phyloP scores from a whole-genome alignment of 2,113 vertebrate species.

The Brachyhypopomus gauderio region DNA sequence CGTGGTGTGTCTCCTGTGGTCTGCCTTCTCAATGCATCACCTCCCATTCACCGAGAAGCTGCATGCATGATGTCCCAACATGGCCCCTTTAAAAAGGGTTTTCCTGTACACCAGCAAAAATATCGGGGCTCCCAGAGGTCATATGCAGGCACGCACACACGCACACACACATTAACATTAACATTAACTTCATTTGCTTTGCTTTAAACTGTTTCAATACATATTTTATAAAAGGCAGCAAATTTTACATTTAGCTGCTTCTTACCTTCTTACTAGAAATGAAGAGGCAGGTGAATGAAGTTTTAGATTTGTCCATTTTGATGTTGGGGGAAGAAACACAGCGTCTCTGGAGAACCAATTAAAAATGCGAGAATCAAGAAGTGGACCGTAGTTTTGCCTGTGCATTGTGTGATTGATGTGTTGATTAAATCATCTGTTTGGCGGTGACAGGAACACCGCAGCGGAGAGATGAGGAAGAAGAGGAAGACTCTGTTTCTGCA shows the following conservation, averaged over 20 bases:
- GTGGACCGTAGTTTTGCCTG: conserved; percentile 58
- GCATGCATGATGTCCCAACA: conserved; percentile 59
- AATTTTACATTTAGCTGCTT: not conserved
- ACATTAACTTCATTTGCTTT: not conserved
- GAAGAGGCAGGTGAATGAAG: conserved; percentile 11
- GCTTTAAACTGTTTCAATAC: not conserved
- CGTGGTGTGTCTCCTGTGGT: conserved; percentile 59
- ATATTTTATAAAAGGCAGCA: not conserved
- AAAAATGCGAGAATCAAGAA: conserved; percentile 63
- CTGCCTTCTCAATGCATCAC: conserved; percentile 69
- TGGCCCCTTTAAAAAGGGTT: conserved; percentile 67
- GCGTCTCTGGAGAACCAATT: conserved; percentile 70
- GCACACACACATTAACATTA: conserved; percentile 20
- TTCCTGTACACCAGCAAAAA: conserved; percentile 63
- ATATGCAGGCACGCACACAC: conserved; percentile 48
- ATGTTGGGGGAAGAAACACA: conserved; percentile 55
- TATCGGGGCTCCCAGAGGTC: conserved; percentile 45
- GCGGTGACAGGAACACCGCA: conserved; percentile 50
- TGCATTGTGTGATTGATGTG: conserved; percentile 63
- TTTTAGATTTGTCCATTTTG: conserved; percentile 59
- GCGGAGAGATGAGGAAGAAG: conserved; percentile 33
- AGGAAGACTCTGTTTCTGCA: conserved; percentile 37
- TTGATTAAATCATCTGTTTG: conserved; percentile 66
- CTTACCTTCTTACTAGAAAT: conserved; percentile 6
- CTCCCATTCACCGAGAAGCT: conserved; percentile 64